phyloP scores from a whole-genome alignment of 2,113 vertebrate species.

The Podocnemis expansa region DNA sequence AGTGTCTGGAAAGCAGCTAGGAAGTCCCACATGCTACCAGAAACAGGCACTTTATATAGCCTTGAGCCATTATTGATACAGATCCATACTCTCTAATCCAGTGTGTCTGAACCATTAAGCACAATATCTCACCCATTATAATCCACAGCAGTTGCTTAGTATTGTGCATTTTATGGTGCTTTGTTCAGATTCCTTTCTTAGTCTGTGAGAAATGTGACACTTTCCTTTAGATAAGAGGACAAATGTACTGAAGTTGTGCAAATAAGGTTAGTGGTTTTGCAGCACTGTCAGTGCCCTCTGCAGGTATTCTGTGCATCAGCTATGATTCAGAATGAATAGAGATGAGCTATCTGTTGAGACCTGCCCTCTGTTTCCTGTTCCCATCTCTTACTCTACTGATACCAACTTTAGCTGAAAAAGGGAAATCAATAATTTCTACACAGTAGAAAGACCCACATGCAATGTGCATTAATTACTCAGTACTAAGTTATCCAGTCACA shows the following conservation, averaged over 20 bases:
- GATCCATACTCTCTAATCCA: background rate
- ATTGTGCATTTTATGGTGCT: background rate
- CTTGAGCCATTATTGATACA: rapidly evolving
- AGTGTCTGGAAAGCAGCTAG: background rate
- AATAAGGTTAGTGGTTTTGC: background rate
- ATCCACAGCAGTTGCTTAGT: background rate
- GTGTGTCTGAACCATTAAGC: background rate
- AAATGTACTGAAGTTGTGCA: background rate
- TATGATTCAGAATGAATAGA: background rate
- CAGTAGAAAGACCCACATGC: background rate
- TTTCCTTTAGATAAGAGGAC: background rate
- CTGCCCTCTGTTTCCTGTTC: background rate
- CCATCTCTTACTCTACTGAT: background rate
- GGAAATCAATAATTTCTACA: background rate
- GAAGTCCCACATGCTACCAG: background rate
- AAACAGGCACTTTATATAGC: background rate
- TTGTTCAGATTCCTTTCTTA: background rate
- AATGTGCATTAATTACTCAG: background rate
- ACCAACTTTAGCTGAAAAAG: background rate
- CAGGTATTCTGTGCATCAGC: background rate
- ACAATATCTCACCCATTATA: rapidly evolving
- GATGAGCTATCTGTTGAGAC: background rate
- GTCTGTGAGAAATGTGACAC: background rate
- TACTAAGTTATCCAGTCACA: background rate
- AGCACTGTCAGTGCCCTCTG: background rate